Conservation (phyloP, 2,797 vertebrate genomes). For the Chelonia mydas region DNA sequence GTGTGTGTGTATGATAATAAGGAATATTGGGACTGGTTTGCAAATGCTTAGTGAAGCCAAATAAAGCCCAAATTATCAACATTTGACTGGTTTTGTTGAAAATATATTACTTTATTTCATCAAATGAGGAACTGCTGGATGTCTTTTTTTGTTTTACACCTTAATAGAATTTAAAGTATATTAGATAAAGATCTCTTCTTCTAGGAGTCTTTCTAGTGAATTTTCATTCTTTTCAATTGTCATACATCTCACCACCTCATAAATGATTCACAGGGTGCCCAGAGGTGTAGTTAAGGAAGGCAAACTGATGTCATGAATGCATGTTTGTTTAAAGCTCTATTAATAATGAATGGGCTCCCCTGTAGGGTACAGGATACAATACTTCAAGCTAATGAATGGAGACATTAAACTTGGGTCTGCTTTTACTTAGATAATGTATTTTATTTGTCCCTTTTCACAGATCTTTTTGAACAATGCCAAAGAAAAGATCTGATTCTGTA, state of each 20-base stretch:
- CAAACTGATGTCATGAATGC: conserved; percentile 61
- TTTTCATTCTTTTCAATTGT: conserved; percentile 57
- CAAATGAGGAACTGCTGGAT: not conserved
- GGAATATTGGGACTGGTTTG: not conserved
- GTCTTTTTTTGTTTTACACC: not conserved
- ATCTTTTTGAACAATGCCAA: not conserved
- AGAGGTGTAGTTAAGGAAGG: conserved; percentile 66
- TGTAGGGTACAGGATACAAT: conserved; percentile 43
- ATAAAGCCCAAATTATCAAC: not conserved
- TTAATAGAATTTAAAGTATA: conserved; percentile 32
- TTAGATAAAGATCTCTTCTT: not conserved
- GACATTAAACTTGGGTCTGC: conserved; percentile 25
- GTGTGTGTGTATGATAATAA: not conserved
- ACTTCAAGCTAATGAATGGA: conserved; percentile 39
- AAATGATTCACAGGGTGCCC: conserved; percentile 70
- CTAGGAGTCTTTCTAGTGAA: conserved; percentile 18
- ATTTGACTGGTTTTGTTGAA: not conserved
- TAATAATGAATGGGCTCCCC: conserved; percentile 74
- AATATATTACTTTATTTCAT: not conserved
- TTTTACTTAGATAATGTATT: conserved; percentile 37
- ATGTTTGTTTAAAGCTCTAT: conserved; percentile 61
- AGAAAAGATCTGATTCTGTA: not conserved
- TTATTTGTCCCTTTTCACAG: not conserved
- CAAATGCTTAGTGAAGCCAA: not conserved
- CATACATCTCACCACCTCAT: conserved; percentile 44